A percentile compares a stretch with the other conserved stretches of the same genome.
Conservation (phyloP, 1,140 invertebrate species). For the Diplogasteroides magnus region DNA sequence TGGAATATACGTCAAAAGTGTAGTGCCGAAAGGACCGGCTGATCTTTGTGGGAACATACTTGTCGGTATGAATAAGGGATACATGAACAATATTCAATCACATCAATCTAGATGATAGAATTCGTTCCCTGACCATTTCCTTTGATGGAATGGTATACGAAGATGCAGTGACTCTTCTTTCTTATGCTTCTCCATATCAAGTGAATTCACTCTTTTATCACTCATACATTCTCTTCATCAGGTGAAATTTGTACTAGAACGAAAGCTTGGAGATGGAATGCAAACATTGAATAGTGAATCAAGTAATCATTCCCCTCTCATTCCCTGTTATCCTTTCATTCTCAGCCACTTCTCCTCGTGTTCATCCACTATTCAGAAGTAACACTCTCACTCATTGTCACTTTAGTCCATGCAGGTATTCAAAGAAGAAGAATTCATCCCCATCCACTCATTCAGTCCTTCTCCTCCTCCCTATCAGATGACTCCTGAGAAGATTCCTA, state of each 20-base stretch:
- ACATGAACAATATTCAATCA: constrained; percentile 23
- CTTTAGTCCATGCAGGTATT: constrained; percentile 19
- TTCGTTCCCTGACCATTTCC: constrained; percentile 75
- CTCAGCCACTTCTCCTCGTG: constrained; percentile 12
- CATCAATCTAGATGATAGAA: constrained; percentile 71
- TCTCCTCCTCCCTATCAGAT: neutral
- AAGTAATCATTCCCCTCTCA: neutral
- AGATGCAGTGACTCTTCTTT: constrained; percentile 79
- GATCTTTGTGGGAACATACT: constrained; percentile 74
- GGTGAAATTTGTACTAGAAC: constrained; percentile 26
- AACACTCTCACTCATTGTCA: constrained; percentile 28
- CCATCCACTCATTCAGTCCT: neutral
- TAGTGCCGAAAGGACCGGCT: constrained; percentile 77
- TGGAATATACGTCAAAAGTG: constrained; percentile 79
- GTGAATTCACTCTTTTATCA: constrained; percentile 55
- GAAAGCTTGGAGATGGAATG: constrained; percentile 9
- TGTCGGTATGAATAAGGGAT: constrained; percentile 69
- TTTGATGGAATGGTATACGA: constrained; percentile 81
- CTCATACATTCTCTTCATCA: neutral
- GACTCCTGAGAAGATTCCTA: neutral
- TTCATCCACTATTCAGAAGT: constrained; percentile 25
- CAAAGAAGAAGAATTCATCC: neutral
- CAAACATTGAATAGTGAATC: constrained; percentile 5
- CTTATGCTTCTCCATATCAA: constrained; percentile 84
- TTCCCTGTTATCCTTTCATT: neutral